phyloP scores from a whole-genome alignment of 1,140 invertebrate genomes.

The Drosophila ironensis region DNA sequence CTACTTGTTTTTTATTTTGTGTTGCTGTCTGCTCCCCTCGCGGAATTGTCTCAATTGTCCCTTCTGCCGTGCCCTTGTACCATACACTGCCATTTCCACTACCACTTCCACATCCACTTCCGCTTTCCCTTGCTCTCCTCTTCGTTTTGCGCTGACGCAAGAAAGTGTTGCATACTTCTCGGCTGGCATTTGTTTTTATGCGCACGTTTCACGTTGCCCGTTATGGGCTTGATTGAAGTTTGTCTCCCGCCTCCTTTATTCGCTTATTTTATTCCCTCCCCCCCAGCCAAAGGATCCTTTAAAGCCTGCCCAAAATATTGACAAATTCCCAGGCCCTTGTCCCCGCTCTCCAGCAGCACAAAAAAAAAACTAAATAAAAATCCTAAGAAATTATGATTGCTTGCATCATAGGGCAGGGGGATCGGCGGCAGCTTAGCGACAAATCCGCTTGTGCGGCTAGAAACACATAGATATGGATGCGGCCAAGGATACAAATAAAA shows the following conservation, averaged over 20 bases:
- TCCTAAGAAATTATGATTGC: conserved; percentile 42
- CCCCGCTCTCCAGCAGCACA: too few relatives aligned
- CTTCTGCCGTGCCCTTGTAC: conserved; percentile 8
- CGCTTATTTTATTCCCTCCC: not conserved
- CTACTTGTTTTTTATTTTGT: too few relatives aligned
- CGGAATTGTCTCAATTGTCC: conserved; percentile 33
- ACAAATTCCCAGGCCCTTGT: conserved; percentile 17
- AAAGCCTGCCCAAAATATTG: conserved; percentile 16
- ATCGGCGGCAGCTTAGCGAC: conserved; percentile 46
- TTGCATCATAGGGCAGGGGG: conserved; percentile 14
- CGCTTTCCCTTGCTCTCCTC: conserved; percentile 3
- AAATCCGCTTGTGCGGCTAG: conserved; percentile 63
- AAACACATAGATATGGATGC: conserved; percentile 19
- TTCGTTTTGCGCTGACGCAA: conserved; percentile 54
- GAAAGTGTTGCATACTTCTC: conserved; percentile 69
- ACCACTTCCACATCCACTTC: not conserved
- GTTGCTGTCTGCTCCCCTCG: conserved; percentile 13
- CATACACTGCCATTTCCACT: not conserved
- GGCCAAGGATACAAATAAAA: conserved; percentile 40
- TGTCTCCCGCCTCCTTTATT: conserved; percentile 8
- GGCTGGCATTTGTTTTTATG: conserved; percentile 70
- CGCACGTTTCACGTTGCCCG: conserved; percentile 41
- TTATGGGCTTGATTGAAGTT: conserved; percentile 57
- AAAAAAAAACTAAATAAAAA: too few relatives aligned
- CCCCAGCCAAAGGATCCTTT: too few relatives aligned